Conservation (phyloP, 2,797 vertebrate species). For the Xenopus petersii region DNA sequence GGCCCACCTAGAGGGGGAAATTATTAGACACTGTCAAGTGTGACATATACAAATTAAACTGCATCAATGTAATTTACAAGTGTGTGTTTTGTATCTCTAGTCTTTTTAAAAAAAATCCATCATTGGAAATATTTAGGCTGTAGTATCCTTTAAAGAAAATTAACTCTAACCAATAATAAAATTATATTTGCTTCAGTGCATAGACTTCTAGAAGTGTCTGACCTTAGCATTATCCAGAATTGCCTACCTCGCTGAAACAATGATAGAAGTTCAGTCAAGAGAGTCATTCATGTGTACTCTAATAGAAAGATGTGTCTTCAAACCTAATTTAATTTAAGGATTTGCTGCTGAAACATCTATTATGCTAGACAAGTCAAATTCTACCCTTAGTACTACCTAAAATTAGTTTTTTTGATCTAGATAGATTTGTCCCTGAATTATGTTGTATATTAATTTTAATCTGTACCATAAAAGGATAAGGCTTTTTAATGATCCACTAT, state of each 20-base stretch:
- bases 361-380: slow-evolving; percentile 3
- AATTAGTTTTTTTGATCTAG: slow-evolving; percentile 21
- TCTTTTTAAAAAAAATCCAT: not conserved
- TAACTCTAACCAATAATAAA: not conserved
- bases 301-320: slow-evolving; percentile 6
- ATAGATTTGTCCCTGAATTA: not conserved
- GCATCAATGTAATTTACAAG: no score
- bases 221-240: slow-evolving; percentile 29
- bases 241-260: slow-evolving; percentile 1
- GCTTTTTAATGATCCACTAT: no score
- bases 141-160: not conserved
- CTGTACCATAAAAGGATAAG: not conserved
- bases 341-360: slow-evolving; percentile 13
- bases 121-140: not conserved
- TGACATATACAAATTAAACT: no score
- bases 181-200: not conserved
- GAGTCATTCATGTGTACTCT: not conserved
- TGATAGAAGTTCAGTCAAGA: not conserved
- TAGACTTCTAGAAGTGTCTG: not conserved
- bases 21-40: no score
- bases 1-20: no score
- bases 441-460: not conserved
- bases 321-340: slow-evolving; percentile 29
- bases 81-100: no score
- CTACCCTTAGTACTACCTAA: slow-evolving; percentile 10